Evolutionary conservation across 53 echinoderm and acorn worm genomes (phyloP).

Genomic region (Holothuria leucospilota): DNA sequence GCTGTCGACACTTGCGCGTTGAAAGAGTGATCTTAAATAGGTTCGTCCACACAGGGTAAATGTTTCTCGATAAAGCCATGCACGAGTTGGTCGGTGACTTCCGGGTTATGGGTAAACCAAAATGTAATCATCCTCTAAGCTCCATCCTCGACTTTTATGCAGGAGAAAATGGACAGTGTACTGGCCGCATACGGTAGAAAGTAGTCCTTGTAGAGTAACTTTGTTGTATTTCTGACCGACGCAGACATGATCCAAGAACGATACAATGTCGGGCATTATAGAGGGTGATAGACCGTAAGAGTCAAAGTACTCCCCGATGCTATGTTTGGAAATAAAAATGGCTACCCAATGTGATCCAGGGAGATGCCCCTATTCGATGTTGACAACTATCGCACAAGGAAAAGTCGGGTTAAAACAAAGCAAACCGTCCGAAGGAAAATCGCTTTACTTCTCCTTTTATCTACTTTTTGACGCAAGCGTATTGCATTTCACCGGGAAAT

Average conservation of each 20-base stretch:
- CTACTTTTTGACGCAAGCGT: too few species aligned
- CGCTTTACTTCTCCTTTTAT: too few species aligned
- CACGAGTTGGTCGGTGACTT: neutral
- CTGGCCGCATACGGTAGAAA: neutral
- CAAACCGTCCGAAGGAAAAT: too few species aligned
- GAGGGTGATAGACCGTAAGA: constrained; percentile 12
- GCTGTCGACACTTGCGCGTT: too few species aligned
- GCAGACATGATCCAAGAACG: neutral
- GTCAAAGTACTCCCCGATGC: neutral
- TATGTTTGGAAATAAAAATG: neutral
- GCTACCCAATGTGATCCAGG: constrained; percentile 18
- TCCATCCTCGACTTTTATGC: neutral
- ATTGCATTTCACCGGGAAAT: too few species aligned
- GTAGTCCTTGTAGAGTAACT: neutral
- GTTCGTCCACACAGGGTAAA: neutral
- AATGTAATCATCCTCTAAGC: neutral
- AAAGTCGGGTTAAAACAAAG: too few species aligned
- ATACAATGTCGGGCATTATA: neutral
- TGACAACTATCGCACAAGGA: too few species aligned
- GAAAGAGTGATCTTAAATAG: neutral
- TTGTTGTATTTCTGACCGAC: neutral
- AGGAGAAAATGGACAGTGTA: neutral
- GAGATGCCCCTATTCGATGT: too few species aligned
- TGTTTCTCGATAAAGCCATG: neutral
- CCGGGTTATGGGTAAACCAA: neutral